These are phyloP conservation scores for Leptogaster cylindrica DNA, from an alignment of 2,888 invertebrate genomes.

Conservation along the genomic window DNA sequence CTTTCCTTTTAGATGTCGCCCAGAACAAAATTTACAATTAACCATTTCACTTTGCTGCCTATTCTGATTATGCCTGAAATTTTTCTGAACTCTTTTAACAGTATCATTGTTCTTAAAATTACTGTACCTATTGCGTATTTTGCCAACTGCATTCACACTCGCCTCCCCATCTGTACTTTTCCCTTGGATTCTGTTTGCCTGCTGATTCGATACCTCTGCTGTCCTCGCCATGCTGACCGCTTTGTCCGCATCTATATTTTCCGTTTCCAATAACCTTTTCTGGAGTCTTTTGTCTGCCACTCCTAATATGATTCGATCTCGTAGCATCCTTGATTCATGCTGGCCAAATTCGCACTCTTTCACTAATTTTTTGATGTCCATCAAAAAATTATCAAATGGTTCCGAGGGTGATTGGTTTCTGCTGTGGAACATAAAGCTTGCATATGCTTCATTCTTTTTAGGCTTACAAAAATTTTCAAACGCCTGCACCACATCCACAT, in stretches of 20 bases:
- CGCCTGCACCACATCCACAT: background rate
- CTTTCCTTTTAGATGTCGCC: background rate
- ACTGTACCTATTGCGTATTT: no score
- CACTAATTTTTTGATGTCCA: conserved; percentile 10
- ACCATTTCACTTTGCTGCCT: background rate
- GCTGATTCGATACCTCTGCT: conserved; percentile 1
- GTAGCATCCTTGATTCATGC: background rate
- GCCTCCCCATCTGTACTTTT: background rate
- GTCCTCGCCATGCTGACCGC: conserved; percentile 7
- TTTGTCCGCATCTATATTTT: background rate
- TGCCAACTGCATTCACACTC: no score
- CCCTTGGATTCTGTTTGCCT: background rate
- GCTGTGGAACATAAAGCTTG: background rate
- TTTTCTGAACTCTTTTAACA: background rate
- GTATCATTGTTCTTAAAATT: no score
- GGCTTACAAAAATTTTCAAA: conserved; percentile 8
- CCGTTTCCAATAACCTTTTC: conserved; percentile 1
- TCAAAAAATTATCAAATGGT: background rate
- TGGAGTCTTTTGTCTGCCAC: conserved; percentile 11
- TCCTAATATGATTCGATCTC: conserved; percentile 1
- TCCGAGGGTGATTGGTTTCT: background rate
- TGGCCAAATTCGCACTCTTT: conserved; percentile 6
- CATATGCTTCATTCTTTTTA: background rate
- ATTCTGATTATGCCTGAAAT: background rate
- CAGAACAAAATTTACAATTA: conserved; percentile 9